A percentile compares a stretch with the other conserved stretches of the same genome.
These are phyloP conservation scores for Vulpes lagopus DNA, from an alignment of 2,113 vertebrate species.

Conservation along the genomic window DNA sequence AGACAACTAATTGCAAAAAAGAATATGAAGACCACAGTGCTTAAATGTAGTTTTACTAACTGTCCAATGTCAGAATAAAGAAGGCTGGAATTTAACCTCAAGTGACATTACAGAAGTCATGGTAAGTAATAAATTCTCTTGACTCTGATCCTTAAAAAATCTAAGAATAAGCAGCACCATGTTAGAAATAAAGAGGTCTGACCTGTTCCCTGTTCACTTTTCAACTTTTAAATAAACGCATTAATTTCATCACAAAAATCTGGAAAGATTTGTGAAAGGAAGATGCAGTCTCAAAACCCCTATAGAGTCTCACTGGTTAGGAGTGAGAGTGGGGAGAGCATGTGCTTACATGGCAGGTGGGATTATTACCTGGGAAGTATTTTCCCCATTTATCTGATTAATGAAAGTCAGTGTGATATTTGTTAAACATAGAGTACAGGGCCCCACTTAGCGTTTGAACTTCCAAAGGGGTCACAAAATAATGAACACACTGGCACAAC, in stretches of 20 bases:
- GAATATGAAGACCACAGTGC: slow-evolving; percentile 48
- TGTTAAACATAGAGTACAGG: neutral
- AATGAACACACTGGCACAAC: neutral
- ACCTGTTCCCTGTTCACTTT: neutral
- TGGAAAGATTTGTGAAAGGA: slow-evolving; percentile 12
- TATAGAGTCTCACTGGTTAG: neutral
- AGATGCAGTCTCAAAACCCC: neutral
- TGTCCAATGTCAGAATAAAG: neutral
- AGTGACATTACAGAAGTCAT: neutral
- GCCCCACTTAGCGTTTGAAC: neutral
- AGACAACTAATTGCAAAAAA: slow-evolving; percentile 9
- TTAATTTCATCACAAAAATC: slow-evolving; percentile 38
- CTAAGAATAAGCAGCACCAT: neutral
- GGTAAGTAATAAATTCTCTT: neutral
- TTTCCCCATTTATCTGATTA: neutral
- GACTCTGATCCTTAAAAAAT: neutral
- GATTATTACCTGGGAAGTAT: neutral
- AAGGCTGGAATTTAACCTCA: neutral
- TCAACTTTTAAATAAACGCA: neutral
- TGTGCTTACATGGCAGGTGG: neutral
- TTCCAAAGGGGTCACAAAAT: neutral
- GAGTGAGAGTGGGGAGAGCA: rapidly evolving
- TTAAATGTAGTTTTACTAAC: neutral
- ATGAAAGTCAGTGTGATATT: neutral
- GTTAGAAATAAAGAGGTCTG: neutral